Evolutionary conservation across 2,888 invertebrate species (phyloP), one percentile per base, ranked within the genome.

Genomic region (Dermolepida albohirtum): DNA sequence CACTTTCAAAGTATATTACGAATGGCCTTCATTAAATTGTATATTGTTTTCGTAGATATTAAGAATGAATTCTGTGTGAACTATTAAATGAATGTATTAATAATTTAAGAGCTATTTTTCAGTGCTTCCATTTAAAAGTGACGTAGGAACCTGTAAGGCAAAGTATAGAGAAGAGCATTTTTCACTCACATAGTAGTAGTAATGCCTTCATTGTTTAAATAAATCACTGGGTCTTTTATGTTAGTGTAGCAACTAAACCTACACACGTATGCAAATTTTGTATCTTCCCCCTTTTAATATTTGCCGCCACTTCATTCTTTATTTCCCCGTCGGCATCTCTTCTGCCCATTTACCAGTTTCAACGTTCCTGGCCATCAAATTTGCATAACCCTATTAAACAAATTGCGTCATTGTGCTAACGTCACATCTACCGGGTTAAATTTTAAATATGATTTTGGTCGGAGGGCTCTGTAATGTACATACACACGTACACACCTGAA

Each of bases 321-420:
- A 14, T 49, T 14, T 34, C 34, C 34, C 10, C 6, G 34, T 10
- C 34, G 34, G 14, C 22, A 11, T 1, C 49, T 22, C 49, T 6
- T 49, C 7, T 49, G 12, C 11, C 16, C 22, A 49, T 49, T 49
- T 22, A 11, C 49, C 22, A 14, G 16, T 22, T 11, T 49, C 49
- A 49, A 17, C 49, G 16, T 49, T 22, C 49, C 16, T 16, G 16
- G 11, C 17, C 49, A 49, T 49, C 22, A 49, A 49, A 49, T 49
- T 49, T 49, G 22, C 49, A 49, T 49, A 49, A 11, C 16, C 10
- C 6, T 14, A 49, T 49, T 49, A 17, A 49, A 49, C 49, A 49
- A 49, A 22, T 49, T 17, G 49, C 49, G 11, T 49, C 16, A 49
- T 49, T 49, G 49, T 49, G 34, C 34, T 14, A 49, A 5, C 22